Conservation (phyloP, 2,797 vertebrate species). For the Eulemur rubriventer region DNA sequence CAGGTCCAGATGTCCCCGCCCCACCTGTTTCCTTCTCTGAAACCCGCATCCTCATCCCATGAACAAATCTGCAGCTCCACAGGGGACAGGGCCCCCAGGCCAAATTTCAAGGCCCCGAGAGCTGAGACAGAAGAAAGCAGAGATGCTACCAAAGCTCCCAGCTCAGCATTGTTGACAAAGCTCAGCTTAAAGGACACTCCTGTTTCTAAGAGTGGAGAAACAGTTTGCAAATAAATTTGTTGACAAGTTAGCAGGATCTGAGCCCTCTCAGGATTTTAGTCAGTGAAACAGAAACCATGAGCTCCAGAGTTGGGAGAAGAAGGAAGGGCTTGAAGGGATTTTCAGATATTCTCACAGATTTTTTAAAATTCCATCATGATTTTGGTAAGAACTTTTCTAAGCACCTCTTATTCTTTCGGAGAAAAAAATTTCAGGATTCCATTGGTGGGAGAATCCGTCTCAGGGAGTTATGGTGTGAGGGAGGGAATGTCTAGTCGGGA, state of each 20-base stretch:
- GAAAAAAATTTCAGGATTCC: background rate
- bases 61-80: background rate
- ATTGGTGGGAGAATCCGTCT: background rate
- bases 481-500: background rate
- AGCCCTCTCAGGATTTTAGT: background rate
- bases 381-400: conserved; percentile 38
- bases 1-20: background rate
- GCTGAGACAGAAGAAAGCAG: background rate
- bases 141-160: background rate
- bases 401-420: background rate
- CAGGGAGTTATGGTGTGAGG: background rate
- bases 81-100: no score
- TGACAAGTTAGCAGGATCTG: background rate
- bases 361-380: background rate
- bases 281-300: background rate
- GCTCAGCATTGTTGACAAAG: background rate
- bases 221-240: background rate
- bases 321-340: background rate
- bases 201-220: background rate
- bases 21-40: background rate
- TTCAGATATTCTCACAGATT: background rate
- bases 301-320: background rate
- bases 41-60: background rate
- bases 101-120: background rate
- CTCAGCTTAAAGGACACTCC: background rate